phyloP scores from a whole-genome alignment of 2,888 invertebrate species.

The Heteromyza rotundicornis region DNA sequence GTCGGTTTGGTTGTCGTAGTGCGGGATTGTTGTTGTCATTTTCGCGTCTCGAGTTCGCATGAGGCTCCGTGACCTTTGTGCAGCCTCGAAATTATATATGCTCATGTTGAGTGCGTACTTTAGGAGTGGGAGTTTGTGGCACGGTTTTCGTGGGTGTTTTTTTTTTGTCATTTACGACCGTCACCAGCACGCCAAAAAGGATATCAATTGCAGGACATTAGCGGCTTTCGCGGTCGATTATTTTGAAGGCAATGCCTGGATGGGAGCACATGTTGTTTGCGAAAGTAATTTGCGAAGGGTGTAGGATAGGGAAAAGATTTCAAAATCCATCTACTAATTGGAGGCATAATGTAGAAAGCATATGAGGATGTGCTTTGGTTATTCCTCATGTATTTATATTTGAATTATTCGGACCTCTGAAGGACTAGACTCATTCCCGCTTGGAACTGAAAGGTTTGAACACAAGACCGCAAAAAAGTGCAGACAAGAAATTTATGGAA shows the following conservation, averaged over 20 bases:
- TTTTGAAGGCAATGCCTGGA: slow-evolving; percentile 36
- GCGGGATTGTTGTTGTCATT: not conserved
- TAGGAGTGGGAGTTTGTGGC: not conserved
- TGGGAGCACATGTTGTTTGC: too few species aligned
- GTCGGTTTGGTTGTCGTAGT: not conserved
- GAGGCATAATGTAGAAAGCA: too few species aligned
- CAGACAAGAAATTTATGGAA: too few species aligned
- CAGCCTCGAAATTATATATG: not conserved
- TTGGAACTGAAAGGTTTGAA: too few species aligned
- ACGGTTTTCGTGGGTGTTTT: not conserved
- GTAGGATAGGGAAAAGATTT: too few species aligned
- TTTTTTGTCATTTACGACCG: not conserved
- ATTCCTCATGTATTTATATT: too few species aligned
- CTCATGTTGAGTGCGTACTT: not conserved
- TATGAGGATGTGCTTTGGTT: too few species aligned
- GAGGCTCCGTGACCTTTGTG: not conserved
- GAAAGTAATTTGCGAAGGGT: too few species aligned
- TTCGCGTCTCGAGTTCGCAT: not conserved
- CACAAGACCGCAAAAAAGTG: too few species aligned
- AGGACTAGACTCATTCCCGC: too few species aligned
- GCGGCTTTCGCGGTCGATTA: slow-evolving; percentile 56
- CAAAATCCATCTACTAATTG: too few species aligned
- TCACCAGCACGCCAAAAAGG: not conserved
- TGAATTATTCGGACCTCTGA: too few species aligned
- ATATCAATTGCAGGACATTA: slow-evolving; percentile 43